Conservation (phyloP, 2,888 invertebrate species). For the Norana najaformis region DNA sequence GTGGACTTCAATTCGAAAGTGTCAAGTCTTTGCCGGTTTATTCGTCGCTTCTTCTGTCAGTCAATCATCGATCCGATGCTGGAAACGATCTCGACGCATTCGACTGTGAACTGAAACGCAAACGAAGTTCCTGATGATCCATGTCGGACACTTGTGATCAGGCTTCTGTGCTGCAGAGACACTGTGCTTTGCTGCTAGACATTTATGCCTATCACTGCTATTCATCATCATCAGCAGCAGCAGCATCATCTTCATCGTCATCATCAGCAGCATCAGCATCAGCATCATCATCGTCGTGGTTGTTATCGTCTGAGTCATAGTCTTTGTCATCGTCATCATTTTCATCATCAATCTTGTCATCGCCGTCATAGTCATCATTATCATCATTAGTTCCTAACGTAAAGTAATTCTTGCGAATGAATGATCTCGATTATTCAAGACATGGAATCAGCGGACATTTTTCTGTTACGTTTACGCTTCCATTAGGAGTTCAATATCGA, state of each 20-base stretch:
- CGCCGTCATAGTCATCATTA: conserved; percentile 31
- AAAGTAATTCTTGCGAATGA: no score
- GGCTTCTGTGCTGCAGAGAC: no score
- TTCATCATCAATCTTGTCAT: conserved; percentile 31
- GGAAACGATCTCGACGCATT: neutral
- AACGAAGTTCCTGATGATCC: neutral
- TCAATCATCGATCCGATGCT: neutral
- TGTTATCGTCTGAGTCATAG: neutral
- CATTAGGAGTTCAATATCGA: no score
- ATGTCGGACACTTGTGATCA: no score
- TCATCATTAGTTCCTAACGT: no score
- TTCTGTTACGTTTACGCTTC: no score
- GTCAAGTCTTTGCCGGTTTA: neutral
- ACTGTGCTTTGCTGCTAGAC: neutral
- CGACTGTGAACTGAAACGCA: neutral
- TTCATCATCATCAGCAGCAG: neutral
- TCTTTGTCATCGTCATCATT: conserved; percentile 27
- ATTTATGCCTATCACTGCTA: neutral
- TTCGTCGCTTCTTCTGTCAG: neutral
- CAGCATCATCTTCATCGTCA: conserved; percentile 21
- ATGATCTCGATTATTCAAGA: neutral
- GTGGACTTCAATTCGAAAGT: neutral
- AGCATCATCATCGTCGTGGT: no score
- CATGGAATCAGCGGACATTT: no score
- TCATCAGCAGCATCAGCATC: conserved; percentile 1